phyloP scores from a whole-genome alignment of 2,797 vertebrate genomes.

The Eurystomus glaucurus region DNA sequence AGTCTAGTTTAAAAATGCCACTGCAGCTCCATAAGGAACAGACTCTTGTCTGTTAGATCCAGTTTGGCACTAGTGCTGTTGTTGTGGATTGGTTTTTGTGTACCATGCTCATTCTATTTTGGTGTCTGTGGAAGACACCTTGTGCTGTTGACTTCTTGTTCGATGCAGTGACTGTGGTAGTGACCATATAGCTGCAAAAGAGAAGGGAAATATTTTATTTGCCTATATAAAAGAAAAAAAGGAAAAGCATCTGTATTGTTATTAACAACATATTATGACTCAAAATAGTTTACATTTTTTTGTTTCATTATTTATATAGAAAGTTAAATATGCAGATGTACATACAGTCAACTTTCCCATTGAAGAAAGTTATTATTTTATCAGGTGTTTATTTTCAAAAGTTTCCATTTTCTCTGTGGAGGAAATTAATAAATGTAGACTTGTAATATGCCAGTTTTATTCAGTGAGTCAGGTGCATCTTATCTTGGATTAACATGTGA shows the following conservation, averaged over 20 bases:
- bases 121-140: not conserved
- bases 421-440: not conserved
- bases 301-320: not conserved
- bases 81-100: not conserved
- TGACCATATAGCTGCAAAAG: not conserved
- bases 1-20: not conserved
- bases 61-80: not conserved
- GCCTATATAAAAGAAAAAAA: not conserved
- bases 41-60: not conserved
- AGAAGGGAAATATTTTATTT: not conserved
- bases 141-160: not conserved
- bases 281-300: not conserved
- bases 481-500: not conserved
- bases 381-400: not conserved
- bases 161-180: not conserved
- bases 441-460: not conserved
- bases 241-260: not conserved
- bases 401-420: not conserved
- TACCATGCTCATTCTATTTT: not conserved
- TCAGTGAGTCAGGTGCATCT: not conserved
- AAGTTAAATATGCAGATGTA: not conserved
- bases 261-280: not conserved
- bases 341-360: not conserved
- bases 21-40: not conserved
- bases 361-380: not conserved